phyloP scores from a whole-genome alignment of 2,113 vertebrate genomes.

The Albula goreensis region DNA sequence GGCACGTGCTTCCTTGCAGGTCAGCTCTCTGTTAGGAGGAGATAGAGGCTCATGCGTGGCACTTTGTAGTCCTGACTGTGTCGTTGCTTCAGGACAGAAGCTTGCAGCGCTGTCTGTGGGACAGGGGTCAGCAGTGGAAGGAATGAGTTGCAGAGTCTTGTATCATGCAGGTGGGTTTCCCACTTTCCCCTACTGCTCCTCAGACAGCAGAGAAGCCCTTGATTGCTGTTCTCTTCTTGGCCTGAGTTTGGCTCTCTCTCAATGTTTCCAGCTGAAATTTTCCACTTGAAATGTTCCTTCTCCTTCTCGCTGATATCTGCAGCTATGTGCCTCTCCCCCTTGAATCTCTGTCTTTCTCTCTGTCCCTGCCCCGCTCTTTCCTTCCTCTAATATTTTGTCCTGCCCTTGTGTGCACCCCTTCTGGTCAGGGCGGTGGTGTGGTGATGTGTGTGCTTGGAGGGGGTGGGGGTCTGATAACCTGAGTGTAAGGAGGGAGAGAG shows the following conservation, averaged over 20 bases:
- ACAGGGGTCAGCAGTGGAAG: not conserved
- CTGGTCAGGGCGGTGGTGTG: conserved; percentile 50
- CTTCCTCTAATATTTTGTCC: conserved; percentile 42
- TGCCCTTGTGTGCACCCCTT: conserved; percentile 24
- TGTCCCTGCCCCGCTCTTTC: conserved; percentile 50
- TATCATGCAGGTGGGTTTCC: not conserved
- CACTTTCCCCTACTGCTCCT: not conserved
- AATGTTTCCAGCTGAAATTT: not conserved
- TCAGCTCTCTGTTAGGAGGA: not conserved
- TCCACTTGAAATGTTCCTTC: not conserved
- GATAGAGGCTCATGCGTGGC: not conserved
- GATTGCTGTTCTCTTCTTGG: not conserved
- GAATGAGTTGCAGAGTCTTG: not conserved
- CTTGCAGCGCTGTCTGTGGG: not conserved
- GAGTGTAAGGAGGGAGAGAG: conserved; percentile 15
- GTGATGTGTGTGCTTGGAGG: conserved; percentile 41
- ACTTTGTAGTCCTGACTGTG: not conserved
- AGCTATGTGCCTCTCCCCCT: not conserved
- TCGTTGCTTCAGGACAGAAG: not conserved
- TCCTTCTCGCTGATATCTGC: not conserved
- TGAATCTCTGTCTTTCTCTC: not conserved
- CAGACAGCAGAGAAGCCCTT: not conserved
- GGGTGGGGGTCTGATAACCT: conserved; percentile 34
- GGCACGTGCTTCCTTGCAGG: no score
- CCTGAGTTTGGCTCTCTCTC: not conserved